Base-by-base conservation (phyloP, 1,140 invertebrate species). In the Bombus confusus region DNA sequence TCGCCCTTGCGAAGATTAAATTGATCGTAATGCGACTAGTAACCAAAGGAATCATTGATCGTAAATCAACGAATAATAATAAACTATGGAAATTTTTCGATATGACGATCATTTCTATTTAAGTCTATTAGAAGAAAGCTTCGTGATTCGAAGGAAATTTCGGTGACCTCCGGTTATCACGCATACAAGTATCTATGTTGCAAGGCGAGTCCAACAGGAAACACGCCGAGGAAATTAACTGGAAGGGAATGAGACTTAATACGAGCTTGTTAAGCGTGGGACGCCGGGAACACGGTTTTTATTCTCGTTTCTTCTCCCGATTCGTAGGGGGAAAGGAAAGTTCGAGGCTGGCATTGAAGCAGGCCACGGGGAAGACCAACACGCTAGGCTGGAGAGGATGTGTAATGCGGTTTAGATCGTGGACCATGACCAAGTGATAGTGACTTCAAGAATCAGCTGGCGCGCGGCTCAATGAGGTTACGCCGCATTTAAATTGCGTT, bases 361-460 rank as follows among this genome's bases (percentile, higher is more conserved):
- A 25, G 64, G n/a, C 39, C 66, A 76, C 12, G 37, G 31, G 75
- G 76, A 73, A 73, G 39, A 52, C n/a, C 37, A 39, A 28, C 34
- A 5, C 18, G 37, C 6, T 22, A 64, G 34, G 28, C 62, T 77
- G 37, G 41, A 69, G 74, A 77, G 83, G 77, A 83, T 78, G 64
- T 47, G 52, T 59, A 57, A n/a, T 25, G n/a, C n/a, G 31, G 79
- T 69, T 85, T 81, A 81, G 71, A 83, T 87, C 57, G 68, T 80
- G 82, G 74, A 83, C 85, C 85, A 73, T 86, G 85, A 86, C 85
- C 85, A 86, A 83, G 82, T 87, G 80, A 86, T 86, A 88, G 86
- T 89, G 80, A 89, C 74, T 89, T 80, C 80, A 62, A 59, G 59
- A 75, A 66, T 86, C 75, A 82, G 76, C 59, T 78, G 57, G 83